These are phyloP conservation scores for Cladopsammia gracilis DNA, from an alignment of 64 coral and sea anemone species.

Conservation along the genomic window DNA sequence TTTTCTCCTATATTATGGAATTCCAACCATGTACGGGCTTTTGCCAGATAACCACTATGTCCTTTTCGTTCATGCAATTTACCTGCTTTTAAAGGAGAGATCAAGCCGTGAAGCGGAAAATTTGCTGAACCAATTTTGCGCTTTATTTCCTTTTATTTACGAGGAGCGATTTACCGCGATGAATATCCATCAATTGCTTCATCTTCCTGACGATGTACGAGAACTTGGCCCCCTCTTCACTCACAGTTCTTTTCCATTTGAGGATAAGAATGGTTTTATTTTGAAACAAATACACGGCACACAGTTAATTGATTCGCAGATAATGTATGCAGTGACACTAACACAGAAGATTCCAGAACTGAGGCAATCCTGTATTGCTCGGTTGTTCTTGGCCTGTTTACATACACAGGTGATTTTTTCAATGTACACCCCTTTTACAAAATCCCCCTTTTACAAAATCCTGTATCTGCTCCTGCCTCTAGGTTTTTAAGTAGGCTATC, in stretches of 20 bases:
- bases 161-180: conserved; percentile 18
- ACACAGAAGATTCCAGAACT: conserved; percentile 60
- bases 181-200: conserved; percentile 42
- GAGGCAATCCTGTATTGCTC: not conserved
- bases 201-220: conserved; percentile 17
- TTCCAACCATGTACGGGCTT: conserved; percentile 22
- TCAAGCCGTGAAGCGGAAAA: not conserved
- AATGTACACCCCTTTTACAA: no score
- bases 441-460: no score
- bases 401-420: no score
- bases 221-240: conserved; percentile 44
- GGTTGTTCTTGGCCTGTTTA: no score
- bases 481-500: no score
- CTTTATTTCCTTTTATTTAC: conserved; percentile 29
- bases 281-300: no score
- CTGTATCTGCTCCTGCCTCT: no score
- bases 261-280: no score
- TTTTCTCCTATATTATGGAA: conserved; percentile 41
- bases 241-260: no score
- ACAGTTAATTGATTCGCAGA: conserved; percentile 67
- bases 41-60: conserved; percentile 46
- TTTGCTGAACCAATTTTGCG: conserved; percentile 23
- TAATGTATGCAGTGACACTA: conserved; percentile 46
- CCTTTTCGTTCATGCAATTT: conserved; percentile 34
- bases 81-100: conserved; percentile 42